Conservation (phyloP, 2,797 vertebrate genomes). For the Avahi laniger region DNA sequence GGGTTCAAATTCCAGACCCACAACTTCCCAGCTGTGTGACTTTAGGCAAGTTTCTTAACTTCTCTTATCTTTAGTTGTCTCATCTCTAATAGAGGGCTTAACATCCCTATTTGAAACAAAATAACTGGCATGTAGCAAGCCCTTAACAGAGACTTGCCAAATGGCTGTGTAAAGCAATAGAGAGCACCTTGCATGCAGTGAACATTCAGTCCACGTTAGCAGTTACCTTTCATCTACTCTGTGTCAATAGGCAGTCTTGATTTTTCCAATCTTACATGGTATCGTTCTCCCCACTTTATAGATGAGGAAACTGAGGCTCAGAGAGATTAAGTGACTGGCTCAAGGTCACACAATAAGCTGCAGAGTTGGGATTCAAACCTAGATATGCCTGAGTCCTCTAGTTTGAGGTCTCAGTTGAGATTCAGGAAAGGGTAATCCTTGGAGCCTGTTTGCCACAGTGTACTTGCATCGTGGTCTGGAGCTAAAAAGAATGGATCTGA, state of each 20-base stretch:
- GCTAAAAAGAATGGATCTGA: not conserved
- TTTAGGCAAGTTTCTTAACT: not conserved
- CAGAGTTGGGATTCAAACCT: not conserved
- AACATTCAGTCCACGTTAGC: not conserved
- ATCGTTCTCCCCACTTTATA: not conserved
- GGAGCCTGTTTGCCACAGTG: not conserved
- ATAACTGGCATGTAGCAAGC: not conserved
- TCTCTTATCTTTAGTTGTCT: not conserved
- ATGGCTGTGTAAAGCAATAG: not conserved
- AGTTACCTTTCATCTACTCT: not conserved
- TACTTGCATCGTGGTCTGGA: not conserved
- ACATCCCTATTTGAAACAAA: not conserved
- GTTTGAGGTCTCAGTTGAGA: not conserved
- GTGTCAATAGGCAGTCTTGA: not conserved
- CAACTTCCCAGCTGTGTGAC: not conserved
- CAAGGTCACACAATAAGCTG: not conserved
- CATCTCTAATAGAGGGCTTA: not conserved
- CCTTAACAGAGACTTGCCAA: not conserved
- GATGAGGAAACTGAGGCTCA: not conserved
- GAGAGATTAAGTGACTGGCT: not conserved
- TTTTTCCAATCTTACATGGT: not conserved
- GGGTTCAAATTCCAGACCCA: not conserved
- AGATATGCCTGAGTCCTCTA: not conserved
- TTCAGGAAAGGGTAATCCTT: not conserved
- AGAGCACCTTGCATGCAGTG: not conserved